Evolutionary conservation across 2,797 vertebrate genomes (phyloP), one percentile per base, ranked within the genome.

Genomic region (Salmo trutta): DNA sequence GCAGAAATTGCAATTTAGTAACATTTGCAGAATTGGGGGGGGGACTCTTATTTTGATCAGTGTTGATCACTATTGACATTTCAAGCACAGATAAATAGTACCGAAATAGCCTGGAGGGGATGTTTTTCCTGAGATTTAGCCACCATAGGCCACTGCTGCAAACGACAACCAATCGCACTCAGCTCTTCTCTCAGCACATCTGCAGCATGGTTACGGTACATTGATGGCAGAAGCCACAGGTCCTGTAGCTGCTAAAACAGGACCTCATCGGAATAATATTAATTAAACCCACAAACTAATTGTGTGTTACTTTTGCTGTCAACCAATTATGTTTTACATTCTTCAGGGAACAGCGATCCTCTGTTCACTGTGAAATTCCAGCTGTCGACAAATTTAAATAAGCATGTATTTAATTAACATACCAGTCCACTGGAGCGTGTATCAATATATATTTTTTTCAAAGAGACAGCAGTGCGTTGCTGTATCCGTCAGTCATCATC

Each of bases 321-420:
- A 91, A 91, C 86, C 86, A 90, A 92, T 92, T 93, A 91, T 90
- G 89, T 93, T 92, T 89, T 87, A 90, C 88, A 90, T 86, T 92
- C 90, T 90, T 90, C 86, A 85, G 68, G 92, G 90, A 90, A 85
- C 76, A 64, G 82, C 59, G 82, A 87, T 87, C 82, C 89, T 84
- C 82, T 82, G 87, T 84, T 90, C 89, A 77, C 88, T 87, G 86
- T 91, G 87, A 93, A 90, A 91, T 89, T 93, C 91, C 91, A 94
- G 92, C 92, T 93, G 92, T 92, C 91, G 91, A 89, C 86, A 90
- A 86, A 91, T 93, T 94, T 93, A 92, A 93, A 92, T 92, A 91
- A 93, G 90, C 91, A 92, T 91, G 89, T 92, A 93, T 94, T 93
- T 92, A 94, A 94, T 94, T 94, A 94, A 93, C 90, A 93, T 90